Conservation (phyloP, 1,140 invertebrate species). For the Cyclina sinensis region DNA sequence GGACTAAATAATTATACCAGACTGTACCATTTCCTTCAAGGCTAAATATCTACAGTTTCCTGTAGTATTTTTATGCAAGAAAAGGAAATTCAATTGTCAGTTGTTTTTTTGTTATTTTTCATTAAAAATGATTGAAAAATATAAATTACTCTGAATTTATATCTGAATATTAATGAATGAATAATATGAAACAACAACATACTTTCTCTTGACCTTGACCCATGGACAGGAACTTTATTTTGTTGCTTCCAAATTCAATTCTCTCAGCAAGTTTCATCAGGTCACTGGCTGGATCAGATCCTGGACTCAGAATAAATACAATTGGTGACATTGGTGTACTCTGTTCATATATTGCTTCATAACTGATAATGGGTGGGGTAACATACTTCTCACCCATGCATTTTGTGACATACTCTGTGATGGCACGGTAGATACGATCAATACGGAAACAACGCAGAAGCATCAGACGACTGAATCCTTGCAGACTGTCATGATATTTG, state of each 20-base stretch:
- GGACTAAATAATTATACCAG: too few species aligned
- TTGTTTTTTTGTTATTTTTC: too few species aligned
- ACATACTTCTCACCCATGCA: constrained; percentile 95
- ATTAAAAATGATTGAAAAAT: too few species aligned
- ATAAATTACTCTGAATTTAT: too few species aligned
- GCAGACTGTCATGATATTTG: constrained; percentile 89
- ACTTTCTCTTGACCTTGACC: constrained; percentile 96
- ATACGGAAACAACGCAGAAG: constrained; percentile 94
- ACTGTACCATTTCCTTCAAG: too few species aligned
- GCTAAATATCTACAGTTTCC: too few species aligned
- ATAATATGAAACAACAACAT: constrained; percentile 53
- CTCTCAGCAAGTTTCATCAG: constrained; percentile 94
- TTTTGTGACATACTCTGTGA: constrained; percentile 92
- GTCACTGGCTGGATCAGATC: constrained; percentile 95
- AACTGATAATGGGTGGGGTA: constrained; percentile 93
- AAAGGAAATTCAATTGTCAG: too few species aligned
- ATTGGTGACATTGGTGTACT: constrained; percentile 93
- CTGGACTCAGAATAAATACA: constrained; percentile 95
- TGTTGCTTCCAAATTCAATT: constrained; percentile 90
- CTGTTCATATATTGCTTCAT: constrained; percentile 94
- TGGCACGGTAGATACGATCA: constrained; percentile 93
- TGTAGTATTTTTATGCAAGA: too few species aligned
- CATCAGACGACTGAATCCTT: constrained; percentile 93
- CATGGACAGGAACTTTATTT: constrained; percentile 94
- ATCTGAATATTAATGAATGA: too few species aligned